These are phyloP conservation scores for Micrasema longulum DNA, from an alignment of 1,140 invertebrate genomes.

Conservation along the genomic window DNA sequence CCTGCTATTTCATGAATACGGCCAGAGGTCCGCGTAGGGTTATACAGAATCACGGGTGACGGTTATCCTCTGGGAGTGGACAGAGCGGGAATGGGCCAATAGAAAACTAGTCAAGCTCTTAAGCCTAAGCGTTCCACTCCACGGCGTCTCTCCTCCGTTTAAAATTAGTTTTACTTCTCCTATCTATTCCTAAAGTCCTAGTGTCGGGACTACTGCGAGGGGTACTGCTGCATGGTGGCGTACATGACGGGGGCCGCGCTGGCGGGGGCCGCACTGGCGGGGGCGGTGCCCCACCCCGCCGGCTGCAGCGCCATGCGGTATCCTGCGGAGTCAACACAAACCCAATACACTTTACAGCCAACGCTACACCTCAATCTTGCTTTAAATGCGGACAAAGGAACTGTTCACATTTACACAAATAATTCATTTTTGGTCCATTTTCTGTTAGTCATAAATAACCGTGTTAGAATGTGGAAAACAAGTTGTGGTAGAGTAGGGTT, in stretches of 20 bases:
- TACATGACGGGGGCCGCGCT: constrained; percentile 78
- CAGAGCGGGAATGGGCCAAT: constrained; percentile 52
- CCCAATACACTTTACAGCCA: constrained; percentile 28
- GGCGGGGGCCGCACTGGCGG: constrained; percentile 68
- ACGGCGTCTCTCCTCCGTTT: constrained; percentile 47
- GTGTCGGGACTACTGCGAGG: constrained; percentile 73
- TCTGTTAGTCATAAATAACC: too few species aligned
- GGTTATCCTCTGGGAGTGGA: too few species aligned
- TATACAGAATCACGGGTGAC: too few species aligned
- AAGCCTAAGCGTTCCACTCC: constrained; percentile 45
- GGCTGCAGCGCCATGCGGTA: constrained; percentile 63
- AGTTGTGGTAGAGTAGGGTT: too few species aligned
- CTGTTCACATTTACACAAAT: too few species aligned
- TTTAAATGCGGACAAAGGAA: too few species aligned
- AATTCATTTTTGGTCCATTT: too few species aligned
- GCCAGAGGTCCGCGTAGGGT: not conserved
- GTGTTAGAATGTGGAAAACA: too few species aligned
- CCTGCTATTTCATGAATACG: constrained; percentile 20
- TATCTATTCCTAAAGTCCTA: constrained; percentile 49
- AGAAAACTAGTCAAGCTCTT: constrained; percentile 55
- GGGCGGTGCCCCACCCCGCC: constrained; percentile 70
- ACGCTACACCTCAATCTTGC: too few species aligned
- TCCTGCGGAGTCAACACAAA: constrained; percentile 53
- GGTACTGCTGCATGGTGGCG: constrained; percentile 83
- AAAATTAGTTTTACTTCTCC: constrained; percentile 52